These are phyloP conservation scores for Chloromyia formosa DNA, from an alignment of 2,888 invertebrate genomes.

Conservation along the genomic window DNA sequence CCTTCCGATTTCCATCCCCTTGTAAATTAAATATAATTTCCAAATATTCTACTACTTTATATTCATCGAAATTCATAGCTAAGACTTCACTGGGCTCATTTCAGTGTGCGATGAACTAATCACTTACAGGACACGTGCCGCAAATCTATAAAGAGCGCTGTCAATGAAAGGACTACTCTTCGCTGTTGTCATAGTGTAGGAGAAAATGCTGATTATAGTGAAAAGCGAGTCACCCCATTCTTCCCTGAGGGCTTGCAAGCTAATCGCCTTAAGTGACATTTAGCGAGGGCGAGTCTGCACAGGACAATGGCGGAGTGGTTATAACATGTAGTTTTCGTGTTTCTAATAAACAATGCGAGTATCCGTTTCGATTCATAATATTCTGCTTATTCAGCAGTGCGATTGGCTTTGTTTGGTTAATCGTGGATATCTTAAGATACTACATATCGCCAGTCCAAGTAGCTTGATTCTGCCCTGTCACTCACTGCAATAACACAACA, in stretches of 20 bases:
- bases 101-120: too few relatives aligned
- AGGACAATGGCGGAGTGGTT: neutral
- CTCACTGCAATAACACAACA: neutral
- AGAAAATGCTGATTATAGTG: neutral
- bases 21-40: too few relatives aligned
- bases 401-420: neutral
- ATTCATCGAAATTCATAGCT: too few relatives aligned
- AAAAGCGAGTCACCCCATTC: neutral
- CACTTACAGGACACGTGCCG: too few relatives aligned
- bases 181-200: too few relatives aligned
- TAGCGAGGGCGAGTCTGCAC: neutral
- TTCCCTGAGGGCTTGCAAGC: neutral
- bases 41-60: too few relatives aligned
- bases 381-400: slow-evolving; percentile 9
- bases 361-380: neutral
- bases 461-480: neutral
- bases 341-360: neutral
- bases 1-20: too few relatives aligned
- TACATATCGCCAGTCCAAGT: neutral
- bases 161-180: too few relatives aligned
- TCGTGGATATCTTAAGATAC: neutral
- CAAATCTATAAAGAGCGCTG: too few relatives aligned
- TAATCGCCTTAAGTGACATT: slow-evolving; percentile 22
- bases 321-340: neutral
- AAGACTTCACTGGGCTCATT: too few relatives aligned